Base-by-base conservation (phyloP, 2,797 vertebrate species). In the Lutra lutra region DNA sequence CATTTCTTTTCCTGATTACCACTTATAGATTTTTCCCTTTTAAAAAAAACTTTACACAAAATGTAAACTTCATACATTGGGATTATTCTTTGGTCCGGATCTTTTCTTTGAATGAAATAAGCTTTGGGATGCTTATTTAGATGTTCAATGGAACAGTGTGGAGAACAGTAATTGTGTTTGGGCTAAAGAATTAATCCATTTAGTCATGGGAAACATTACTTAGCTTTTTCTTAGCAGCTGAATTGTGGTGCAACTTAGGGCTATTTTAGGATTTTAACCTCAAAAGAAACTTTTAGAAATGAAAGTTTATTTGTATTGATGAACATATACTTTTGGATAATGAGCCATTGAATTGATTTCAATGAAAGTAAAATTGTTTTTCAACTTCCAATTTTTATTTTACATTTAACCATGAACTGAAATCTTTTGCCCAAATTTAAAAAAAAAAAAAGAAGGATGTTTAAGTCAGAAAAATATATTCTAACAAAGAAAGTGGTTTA, bases 141-240 rank as follows among this genome's bases (percentile, higher is more conserved):
- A 98, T 98, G 98, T 98, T 98, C 98, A 97, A 91, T 97, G 98
- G 95, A 98, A 98, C 98, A 98, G 97, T 98, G 98, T 98, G 95
- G 97, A 98, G 97, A 98, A 98, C 98, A 97, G 98, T 98, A 98
- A 99, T 99, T 99, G 99, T 99, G 98, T 98, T 98, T 97, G 98
- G 98, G 98, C 98, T 98, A 98, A 98, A 98, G 98, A 98, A 98
- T 98, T 99, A 99, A 99, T 99, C 99, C 99, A 99, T 98, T 99
- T 99, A 99, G 99, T 99, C 99, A 99, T 99, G 99, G 99, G 98
- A 98, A 98, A 98, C 95, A 93, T 98, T 98, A 85, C 98, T 98
- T 98, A 98, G 98, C 94, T 94, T 97, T 98, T 98, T 96, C 97
- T 97, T 90, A 78, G 93, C 96, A 94, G 89, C 73, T 96, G 98